phyloP scores from a whole-genome alignment of 2,888 invertebrate species.

The Pilophorus perplexus region DNA sequence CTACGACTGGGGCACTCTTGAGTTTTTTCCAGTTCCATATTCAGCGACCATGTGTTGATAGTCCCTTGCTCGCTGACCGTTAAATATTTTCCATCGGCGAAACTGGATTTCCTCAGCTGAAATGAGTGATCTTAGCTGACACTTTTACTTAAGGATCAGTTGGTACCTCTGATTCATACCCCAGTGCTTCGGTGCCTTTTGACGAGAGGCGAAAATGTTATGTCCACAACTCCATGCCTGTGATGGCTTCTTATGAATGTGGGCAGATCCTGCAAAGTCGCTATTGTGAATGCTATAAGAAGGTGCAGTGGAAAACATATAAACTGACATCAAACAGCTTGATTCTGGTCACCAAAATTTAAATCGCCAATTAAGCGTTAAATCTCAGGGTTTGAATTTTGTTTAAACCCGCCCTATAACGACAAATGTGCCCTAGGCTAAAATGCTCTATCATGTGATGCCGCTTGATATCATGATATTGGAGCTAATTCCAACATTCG shows the following conservation, averaged over 20 bases:
- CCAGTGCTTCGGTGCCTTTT: slow-evolving; percentile 4
- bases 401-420: no score
- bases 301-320: no score
- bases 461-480: no score
- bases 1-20: slow-evolving; percentile 36
- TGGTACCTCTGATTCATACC: not conserved
- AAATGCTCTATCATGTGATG: no score
- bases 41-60: slow-evolving; percentile 42
- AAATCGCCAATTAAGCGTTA: no score
- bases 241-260: slow-evolving; percentile 36
- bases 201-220: slow-evolving; percentile 38
- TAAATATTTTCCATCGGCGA: slow-evolving; percentile 41
- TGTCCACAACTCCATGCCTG: slow-evolving; percentile 25
- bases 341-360: no score
- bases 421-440: no score
- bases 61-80: slow-evolving; percentile 40
- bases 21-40: slow-evolving; percentile 40
- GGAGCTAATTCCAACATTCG: no score
- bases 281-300: no score
- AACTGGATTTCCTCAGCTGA: slow-evolving; percentile 35
- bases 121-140: no score
- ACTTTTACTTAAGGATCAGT: not conserved
- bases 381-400: no score
- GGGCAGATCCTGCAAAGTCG: slow-evolving; percentile 23
- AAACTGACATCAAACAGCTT: no score